Percentiles rank a stretch among this genome's conserved stretches.
phyloP scores from a whole-genome alignment of 1,140 invertebrate species.

The Eulimnadia texana region DNA sequence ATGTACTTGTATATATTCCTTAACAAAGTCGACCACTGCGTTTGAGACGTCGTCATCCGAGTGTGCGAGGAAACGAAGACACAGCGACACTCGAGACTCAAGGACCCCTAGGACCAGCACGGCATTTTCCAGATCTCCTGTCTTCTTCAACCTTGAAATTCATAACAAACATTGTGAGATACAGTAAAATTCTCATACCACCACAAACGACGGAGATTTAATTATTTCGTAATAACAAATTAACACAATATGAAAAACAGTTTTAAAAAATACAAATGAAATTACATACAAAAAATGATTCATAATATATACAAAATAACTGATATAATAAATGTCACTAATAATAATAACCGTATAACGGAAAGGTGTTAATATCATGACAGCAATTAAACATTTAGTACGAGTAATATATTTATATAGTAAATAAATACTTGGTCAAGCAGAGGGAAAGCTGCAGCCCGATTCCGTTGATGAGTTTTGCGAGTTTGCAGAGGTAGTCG shows the following conservation, averaged over 20 bases:
- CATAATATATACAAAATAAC: too few relatives aligned
- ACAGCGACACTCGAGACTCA: slow-evolving; percentile 34
- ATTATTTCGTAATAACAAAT: too few relatives aligned
- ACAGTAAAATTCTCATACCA: neutral
- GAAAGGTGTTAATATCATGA: too few relatives aligned
- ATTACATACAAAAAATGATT: neutral
- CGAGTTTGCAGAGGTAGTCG: slow-evolving; percentile 37
- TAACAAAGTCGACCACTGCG: slow-evolving; percentile 35
- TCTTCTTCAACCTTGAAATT: slow-evolving; percentile 30
- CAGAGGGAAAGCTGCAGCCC: slow-evolving; percentile 32
- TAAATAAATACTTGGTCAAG: slow-evolving; percentile 18
- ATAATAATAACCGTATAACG: too few relatives aligned
- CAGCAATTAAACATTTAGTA: too few relatives aligned
- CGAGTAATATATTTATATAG: neutral
- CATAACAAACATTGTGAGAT: slow-evolving; percentile 17
- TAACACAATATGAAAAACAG: neutral
- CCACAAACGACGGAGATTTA: too few relatives aligned
- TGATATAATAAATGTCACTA: too few relatives aligned
- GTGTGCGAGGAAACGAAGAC: slow-evolving; percentile 37
- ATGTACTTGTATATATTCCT: slow-evolving; percentile 37
- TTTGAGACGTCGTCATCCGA: slow-evolving; percentile 41
- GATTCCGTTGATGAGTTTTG: slow-evolving; percentile 38
- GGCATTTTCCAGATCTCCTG: slow-evolving; percentile 25
- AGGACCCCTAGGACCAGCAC: slow-evolving; percentile 29
- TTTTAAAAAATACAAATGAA: slow-evolving; percentile 4